Evolutionary conservation across 2,113 vertebrate species (phyloP), one percentile per base, ranked within the genome.

Genomic region (Mus spicilegus): DNA sequence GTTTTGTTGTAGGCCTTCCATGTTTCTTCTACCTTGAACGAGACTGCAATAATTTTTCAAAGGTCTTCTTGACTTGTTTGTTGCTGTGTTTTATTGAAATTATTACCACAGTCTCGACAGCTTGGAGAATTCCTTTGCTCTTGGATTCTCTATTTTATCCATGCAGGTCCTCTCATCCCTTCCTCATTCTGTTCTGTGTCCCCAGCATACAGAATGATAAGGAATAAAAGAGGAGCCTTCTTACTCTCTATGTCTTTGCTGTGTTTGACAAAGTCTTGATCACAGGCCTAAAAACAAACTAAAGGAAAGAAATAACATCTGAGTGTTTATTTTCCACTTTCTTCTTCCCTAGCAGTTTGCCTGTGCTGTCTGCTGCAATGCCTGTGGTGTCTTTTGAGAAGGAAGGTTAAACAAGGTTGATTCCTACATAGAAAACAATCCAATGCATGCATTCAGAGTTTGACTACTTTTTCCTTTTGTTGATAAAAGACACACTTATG

Each of bases 401-500:
- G 89, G 28, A 67, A n/a, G 39, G 91, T 26, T 76, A 33, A 93
- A 72, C 58, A 19, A 85, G n/a, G 87, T 30, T 87, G 70, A 81
- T 65, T 88, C 14, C 70, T 49, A 14, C 49, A 49, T 12, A 67
- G 51, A 2, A 87, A 75, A 90, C 36, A 96, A 85, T 87, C 90
- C 4, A 87, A 39, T 72, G 63, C 19, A 93, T 46, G 36, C 3
- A 91, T 78, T 63, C 36, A 69, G 9, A 63, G 82, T 91, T 90
- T 90, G 84, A 78, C 61, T 78, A 16, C 80, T 76, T 85, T 85
- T 75, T 6, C 17, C 22, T 67, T 93, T 78, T 90, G 91, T 69
- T 51, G 73, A 86, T 49, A 89, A 94, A 94, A 94, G 13, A 61
- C 80, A 78, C 33, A 46, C 84, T 91, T 88, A 28, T 0, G 61